Conservation (phyloP, 2,797 vertebrate genomes). For the Aeoliscus strigatus region DNA sequence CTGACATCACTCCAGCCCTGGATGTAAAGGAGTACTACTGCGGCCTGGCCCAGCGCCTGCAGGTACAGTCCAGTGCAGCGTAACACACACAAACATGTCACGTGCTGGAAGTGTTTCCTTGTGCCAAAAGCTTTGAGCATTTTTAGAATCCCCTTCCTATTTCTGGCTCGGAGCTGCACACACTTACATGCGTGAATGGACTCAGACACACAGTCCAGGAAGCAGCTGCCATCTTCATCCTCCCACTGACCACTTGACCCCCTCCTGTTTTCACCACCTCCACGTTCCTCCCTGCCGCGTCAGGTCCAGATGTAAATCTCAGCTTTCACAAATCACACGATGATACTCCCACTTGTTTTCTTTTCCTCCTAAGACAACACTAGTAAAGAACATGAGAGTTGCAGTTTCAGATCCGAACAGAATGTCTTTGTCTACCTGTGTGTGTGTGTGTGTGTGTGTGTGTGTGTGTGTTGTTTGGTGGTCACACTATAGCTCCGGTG, state of each 20-base stretch:
- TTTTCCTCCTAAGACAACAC: slow-evolving; percentile 63
- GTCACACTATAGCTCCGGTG: slow-evolving; percentile 65
- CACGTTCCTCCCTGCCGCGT: slow-evolving; percentile 11
- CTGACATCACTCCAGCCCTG: slow-evolving; percentile 64
- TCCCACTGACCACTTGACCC: slow-evolving; percentile 29
- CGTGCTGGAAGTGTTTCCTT: slow-evolving; percentile 1
- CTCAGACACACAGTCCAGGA: slow-evolving; percentile 1
- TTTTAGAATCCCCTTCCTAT: slow-evolving; percentile 7
- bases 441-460: slow-evolving; percentile 15
- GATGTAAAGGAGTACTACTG: slow-evolving; percentile 70
- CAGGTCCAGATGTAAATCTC: slow-evolving; percentile 54
- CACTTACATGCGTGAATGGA: slow-evolving; percentile 6
- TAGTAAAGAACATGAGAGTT: slow-evolving; percentile 51
- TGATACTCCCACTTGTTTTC: slow-evolving; percentile 56
- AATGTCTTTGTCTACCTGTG: slow-evolving; percentile 50
- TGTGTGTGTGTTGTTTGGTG: slow-evolving; percentile 40
- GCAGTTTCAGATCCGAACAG: slow-evolving; percentile 44
- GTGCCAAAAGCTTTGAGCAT: slow-evolving; percentile 9
- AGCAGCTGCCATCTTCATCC: slow-evolving; percentile 25
- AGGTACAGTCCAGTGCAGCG: slow-evolving; percentile 58
- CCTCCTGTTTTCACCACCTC: slow-evolving; percentile 15
- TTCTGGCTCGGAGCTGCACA: slow-evolving; percentile 15
- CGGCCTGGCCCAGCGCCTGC: slow-evolving; percentile 69
- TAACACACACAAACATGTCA: slow-evolving; percentile 38
- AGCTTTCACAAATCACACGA: slow-evolving; percentile 55